Evolutionary conservation across 2,888 invertebrate species (phyloP), one percentile per base, ranked within the genome.

Genomic region (Polymixis lichenea): DNA sequence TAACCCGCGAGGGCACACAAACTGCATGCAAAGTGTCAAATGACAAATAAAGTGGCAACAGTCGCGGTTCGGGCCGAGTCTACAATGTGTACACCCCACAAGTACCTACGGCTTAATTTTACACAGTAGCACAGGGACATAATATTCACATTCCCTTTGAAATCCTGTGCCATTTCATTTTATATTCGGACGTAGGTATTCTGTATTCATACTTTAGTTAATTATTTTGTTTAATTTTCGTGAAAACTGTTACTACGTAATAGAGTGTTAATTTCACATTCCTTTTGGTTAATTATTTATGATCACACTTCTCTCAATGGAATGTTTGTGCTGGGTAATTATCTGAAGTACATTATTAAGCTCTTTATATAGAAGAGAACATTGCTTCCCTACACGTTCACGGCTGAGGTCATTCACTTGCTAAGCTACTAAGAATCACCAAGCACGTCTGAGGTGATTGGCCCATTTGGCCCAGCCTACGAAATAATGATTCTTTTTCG

Each of bases 251-350:
- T 53, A 62, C 56, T 53, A 65, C 49, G 22, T 68, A 49, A 64
- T 64, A 80, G 58, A 25, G 72, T 32, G 67, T 71, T 60, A 60
- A 64, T 80, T 64, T 55, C 32, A 69, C 53, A 64, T 79, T 69
- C 80, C 79, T 79, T 68, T 78, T 68, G 64, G 66, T 79, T 65
- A 80, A 75, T 79, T 79, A 75, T 65, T 78, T 62, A 64, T 60
- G 69, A 66, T 65, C 75, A 75, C 68, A 60, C 64, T 46, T 32
- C 43, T 49, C 69, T 61, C 43, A 51, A 70, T 76, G 75, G 56
- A 66, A 32, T 70, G 68, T 79, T 75, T 79, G 43, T 43, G 51
- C 67, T 70, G 51, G 32, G 25, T 76, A 62, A 79, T 79, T 75
- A 68, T 68, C n/a, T 32, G 15, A 49, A 25, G 15, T 75, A 58